These are phyloP conservation scores for Pseudomyrmex concolor DNA, from an alignment of 1,140 invertebrate genomes.

Conservation along the genomic window DNA sequence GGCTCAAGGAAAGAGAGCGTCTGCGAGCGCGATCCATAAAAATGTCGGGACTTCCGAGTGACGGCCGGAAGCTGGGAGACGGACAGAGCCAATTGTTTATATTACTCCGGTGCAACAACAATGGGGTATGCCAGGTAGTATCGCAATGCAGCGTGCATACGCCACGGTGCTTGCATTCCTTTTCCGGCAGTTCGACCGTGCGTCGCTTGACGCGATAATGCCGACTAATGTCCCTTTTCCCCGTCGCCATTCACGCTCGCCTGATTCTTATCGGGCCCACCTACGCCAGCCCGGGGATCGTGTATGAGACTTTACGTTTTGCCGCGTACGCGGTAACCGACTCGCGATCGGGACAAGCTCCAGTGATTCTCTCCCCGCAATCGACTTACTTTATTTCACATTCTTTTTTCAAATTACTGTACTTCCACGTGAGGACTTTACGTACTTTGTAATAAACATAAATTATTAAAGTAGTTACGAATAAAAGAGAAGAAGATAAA, in stretches of 20 bases:
- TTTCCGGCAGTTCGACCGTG: constrained; percentile 82
- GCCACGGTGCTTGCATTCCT: constrained; percentile 79
- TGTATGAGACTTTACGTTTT: constrained; percentile 21
- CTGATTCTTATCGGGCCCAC: constrained; percentile 70
- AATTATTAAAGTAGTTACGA: too few species aligned
- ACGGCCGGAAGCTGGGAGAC: constrained; percentile 83
- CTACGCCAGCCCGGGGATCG: neutral
- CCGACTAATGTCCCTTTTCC: constrained; percentile 76
- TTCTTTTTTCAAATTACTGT: neutral
- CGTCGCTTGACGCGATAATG: constrained; percentile 81
- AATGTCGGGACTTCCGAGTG: constrained; percentile 84
- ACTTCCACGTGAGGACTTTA: neutral
- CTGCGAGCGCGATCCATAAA: constrained; percentile 81
- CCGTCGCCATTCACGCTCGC: constrained; percentile 76
- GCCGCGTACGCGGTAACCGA: neutral
- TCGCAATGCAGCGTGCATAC: constrained; percentile 61
- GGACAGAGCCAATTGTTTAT: constrained; percentile 85
- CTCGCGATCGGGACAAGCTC: constrained; percentile 33
- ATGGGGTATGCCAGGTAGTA: constrained; percentile 75
- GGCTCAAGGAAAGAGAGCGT: constrained; percentile 21
- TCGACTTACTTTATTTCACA: constrained; percentile 3
- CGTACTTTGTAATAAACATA: too few species aligned
- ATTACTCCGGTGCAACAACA: constrained; percentile 83
- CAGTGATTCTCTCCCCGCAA: neutral
- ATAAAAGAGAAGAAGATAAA: too few species aligned